These are phyloP conservation scores for Smutsia temminckii DNA, from an alignment of 2,797 vertebrate species.

Conservation along the genomic window DNA sequence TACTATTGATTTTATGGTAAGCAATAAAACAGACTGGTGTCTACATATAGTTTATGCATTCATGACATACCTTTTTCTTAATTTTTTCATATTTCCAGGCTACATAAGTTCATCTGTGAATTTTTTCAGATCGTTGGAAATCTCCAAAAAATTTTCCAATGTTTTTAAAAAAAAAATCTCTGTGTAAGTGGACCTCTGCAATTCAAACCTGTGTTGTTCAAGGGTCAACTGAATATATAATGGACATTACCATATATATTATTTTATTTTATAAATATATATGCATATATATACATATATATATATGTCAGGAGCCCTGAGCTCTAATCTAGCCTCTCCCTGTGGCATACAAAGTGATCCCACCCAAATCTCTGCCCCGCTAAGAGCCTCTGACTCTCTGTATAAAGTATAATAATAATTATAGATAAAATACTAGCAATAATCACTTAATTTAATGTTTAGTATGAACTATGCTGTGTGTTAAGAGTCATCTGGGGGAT, in stretches of 20 bases:
- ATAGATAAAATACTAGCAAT: not conserved
- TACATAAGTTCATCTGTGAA: not conserved
- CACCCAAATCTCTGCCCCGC: too few relatives aligned
- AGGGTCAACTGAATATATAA: too few relatives aligned
- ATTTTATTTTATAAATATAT: not conserved
- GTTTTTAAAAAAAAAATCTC: not conserved
- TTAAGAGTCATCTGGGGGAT: not conserved
- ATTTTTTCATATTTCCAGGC: not conserved
- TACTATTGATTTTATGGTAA: not conserved
- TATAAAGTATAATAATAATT: not conserved
- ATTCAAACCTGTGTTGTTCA: too few relatives aligned
- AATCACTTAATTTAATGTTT: not conserved
- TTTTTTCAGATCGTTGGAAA: not conserved
- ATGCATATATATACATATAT: too few relatives aligned
- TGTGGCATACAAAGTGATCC: rapidly evolving
- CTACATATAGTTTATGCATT: not conserved
- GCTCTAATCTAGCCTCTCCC: not conserved
- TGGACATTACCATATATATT: not conserved
- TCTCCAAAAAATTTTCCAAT: not conserved
- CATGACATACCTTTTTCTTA: not conserved
- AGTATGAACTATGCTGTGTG: not conserved
- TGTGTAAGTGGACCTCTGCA: too few relatives aligned
- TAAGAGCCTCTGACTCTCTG: not conserved
- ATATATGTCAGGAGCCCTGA: not conserved
- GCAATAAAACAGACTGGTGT: too few relatives aligned